Base-by-base conservation (phyloP, 2,113 vertebrate species). In the Psephotus haematonotus region DNA sequence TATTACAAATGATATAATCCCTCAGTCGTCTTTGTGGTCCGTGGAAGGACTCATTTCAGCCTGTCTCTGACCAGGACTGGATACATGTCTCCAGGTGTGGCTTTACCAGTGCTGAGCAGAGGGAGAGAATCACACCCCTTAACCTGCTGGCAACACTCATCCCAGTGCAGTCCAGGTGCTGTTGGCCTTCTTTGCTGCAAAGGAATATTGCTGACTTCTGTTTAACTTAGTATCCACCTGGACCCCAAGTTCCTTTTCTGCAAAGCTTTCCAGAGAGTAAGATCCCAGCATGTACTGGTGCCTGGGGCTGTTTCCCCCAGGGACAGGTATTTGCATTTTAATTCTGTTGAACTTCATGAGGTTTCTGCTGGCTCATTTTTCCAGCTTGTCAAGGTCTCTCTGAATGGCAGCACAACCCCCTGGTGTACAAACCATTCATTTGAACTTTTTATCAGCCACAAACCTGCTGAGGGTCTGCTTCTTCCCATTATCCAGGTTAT, bases 131-230 rank as follows among this genome's bases (percentile, higher is more conserved):
- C 57, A 24, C 22, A 10, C 39, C 28, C 25, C 52, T 47, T 3
- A 2, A 41, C 10, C 13, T 55, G 4, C 52, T 62, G 46, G 25
- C 20, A 47, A 41, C 39, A 19, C 14, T 62, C 1, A 0, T 33
- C 41, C 53, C 60, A 41, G 62, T 5, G 6, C 11, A 50, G 60
- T 41, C 33, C 39, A 68, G 68, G 53, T 35, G 68, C 33, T 52
- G n/a, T 60, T 75, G 60, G 46, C 11, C 8, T 6, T 8, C 60
- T 53, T 35, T 75, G 46, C 60, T 35, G 39, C n/a, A 62, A 62
- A 53, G 60, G 31, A 35, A 55, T 31, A 17, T 22, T 35, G 25
- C 28, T 86, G 46, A 24, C 23, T 79, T 23, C 17, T 60, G 43
- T 44, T 85, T 74, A 72, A 13, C 33, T 71, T 71, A 13, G 50